Evolutionary conservation across 1,140 invertebrate species (phyloP), one percentile per base, ranked within the genome.

Genomic region (Pogonomyrmex barbatus): DNA sequence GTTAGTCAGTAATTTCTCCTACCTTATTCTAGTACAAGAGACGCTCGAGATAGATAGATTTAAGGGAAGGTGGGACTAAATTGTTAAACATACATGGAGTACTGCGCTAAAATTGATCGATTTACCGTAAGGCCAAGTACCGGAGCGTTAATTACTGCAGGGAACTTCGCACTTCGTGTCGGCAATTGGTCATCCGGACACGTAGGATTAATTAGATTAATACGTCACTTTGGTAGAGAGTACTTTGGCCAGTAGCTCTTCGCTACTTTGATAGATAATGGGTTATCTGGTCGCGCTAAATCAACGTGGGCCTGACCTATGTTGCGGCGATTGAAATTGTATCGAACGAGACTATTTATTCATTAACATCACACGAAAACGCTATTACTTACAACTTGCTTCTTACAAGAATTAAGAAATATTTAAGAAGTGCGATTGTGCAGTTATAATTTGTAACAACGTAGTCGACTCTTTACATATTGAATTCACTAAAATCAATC

Each of bases 181-280:
- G 24, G 0, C 63, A 67, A 56, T 42, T 36, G 63, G 77, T 39
- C 73, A 77, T 3, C 56, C 9, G n/a, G 71, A 30, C 17, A 63
- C 42, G 17, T n/a, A 58, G 63, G 45, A 88, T 85, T 79, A 89
- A 88, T 89, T 62, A 50, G 70, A 81, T 89, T 86, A 77, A 86
- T 42, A 52, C 79, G 62, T 82, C 70, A 54, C 67, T 75, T 86
- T 60, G 54, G 30, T 60, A 10, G 2, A 68, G 58, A 68, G 58
- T 60, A 39, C 47, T n/a, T 33, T 24, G 47, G 36, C 14, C 52
- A 84, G 10, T 9, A 5, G 45, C 62, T n/a, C 30, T 79, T 65
- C 63, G 42, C 47, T 81, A 86, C 47, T 88, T 86, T 86, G 88
- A 42, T 58, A 73, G 42, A 89, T 85, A 76, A 86, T 77, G 56